Evolutionary conservation across 2,888 invertebrate genomes (phyloP).

Genomic region (Odontothrips loti): DNA sequence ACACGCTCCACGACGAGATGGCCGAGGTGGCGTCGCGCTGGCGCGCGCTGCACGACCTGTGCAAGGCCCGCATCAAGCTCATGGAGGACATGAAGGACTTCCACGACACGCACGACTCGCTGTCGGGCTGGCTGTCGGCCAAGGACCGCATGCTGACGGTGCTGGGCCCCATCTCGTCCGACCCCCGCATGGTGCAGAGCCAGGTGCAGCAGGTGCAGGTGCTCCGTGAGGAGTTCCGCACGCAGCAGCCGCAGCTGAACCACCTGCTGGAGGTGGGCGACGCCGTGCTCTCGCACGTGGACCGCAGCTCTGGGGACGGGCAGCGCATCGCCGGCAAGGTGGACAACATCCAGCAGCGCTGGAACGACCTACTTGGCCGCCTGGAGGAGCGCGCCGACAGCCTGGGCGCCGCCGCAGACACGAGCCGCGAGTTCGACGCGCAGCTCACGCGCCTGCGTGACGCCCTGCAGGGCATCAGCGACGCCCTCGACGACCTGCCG

Average conservation of each 20-base stretch:
- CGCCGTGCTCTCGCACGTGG: constrained; percentile 60
- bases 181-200: constrained; percentile 90
- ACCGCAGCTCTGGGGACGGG: constrained; percentile 56
- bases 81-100: constrained; percentile 88
- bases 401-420: constrained; percentile 86
- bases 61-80: constrained; percentile 68
- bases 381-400: constrained; percentile 85
- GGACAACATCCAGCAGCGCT: constrained; percentile 59
- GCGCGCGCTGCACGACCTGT: constrained; percentile 78
- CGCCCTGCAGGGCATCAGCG: constrained; percentile 81
- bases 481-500: constrained; percentile 78
- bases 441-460: constrained; percentile 76
- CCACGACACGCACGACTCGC: constrained; percentile 79
- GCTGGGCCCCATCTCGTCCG: constrained; percentile 91
- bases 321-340: constrained; percentile 68
- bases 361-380: constrained; percentile 57
- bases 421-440: constrained; percentile 88
- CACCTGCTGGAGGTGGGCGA: constrained; percentile 79
- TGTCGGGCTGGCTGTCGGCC: constrained; percentile 81
- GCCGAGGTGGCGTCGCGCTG: constrained; percentile 77
- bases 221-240: constrained; percentile 88
- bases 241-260: constrained; percentile 84
- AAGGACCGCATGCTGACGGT: constrained; percentile 96
- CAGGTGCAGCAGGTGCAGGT: constrained; percentile 95
- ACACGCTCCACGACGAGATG: constrained; percentile 76